Percentiles rank a stretch among this genome's conserved stretches.
phyloP scores from a whole-genome alignment of 2,888 invertebrate species.

The Unio pictorum region DNA sequence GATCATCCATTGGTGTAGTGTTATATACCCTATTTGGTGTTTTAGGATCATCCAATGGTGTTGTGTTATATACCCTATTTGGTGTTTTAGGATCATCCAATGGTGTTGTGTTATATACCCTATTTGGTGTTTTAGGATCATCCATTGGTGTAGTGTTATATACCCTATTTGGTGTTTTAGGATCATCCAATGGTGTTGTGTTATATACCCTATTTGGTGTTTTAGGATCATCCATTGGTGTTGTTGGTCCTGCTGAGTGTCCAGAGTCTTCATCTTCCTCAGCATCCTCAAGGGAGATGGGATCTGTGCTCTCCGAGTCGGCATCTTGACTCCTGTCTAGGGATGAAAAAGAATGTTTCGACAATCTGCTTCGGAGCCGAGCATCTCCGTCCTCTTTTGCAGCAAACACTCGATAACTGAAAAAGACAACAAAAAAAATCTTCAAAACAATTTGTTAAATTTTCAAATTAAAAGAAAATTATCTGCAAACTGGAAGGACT shows the following conservation, averaged over 20 bases:
- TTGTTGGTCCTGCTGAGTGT: conserved; percentile 48
- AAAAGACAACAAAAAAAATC: no score
- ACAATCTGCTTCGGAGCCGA: conserved; percentile 1
- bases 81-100: conserved; percentile 54
- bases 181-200: conserved; percentile 57
- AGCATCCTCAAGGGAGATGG: conserved; percentile 59
- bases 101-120: conserved; percentile 56
- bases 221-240: conserved; percentile 55
- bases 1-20: conserved; percentile 57
- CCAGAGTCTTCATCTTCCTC: conserved; percentile 54
- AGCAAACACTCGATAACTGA: no score
- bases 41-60: conserved; percentile 56
- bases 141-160: conserved; percentile 54
- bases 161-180: conserved; percentile 57
- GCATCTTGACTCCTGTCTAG: conserved; percentile 36
- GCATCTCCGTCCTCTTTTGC: no score
- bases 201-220: conserved; percentile 55
- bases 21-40: conserved; percentile 55
- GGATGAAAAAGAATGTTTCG: conserved; percentile 21
- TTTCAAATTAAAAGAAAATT: no score
- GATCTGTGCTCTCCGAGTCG: conserved; percentile 60
- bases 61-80: conserved; percentile 52
- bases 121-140: conserved; percentile 50
- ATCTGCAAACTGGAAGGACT: no score
- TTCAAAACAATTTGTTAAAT: no score